Conservation (phyloP, 2,888 invertebrate species). For the Anthoptus insignis region DNA sequence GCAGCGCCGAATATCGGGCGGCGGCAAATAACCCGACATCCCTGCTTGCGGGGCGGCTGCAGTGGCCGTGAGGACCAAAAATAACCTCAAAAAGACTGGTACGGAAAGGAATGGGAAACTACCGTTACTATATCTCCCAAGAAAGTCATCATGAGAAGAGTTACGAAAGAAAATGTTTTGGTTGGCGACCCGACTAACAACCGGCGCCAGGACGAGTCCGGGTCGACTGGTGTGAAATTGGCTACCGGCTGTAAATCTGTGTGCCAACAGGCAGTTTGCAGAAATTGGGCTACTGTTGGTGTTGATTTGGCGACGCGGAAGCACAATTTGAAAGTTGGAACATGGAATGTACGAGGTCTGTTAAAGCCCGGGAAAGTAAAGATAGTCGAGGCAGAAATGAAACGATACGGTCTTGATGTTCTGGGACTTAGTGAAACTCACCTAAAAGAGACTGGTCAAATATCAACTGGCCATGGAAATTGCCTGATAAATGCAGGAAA, state of each 20-base stretch:
- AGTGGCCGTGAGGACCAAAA: conserved; percentile 20
- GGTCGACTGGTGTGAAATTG: conserved; percentile 34
- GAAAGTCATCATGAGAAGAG: conserved; percentile 24
- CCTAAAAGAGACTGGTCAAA: neutral
- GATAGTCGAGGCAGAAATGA: conserved; percentile 11
- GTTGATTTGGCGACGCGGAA: neutral
- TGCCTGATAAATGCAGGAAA: neutral
- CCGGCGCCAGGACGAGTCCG: conserved; percentile 30
- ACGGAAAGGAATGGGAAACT: conserved; percentile 27
- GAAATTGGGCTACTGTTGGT: too few species aligned
- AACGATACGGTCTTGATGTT: conserved; percentile 1
- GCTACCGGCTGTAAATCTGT: conserved; percentile 22
- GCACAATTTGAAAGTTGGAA: neutral
- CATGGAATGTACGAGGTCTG: conserved; percentile 13
- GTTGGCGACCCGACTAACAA: conserved; percentile 2
- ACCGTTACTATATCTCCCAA: conserved; percentile 19
- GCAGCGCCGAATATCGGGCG: neutral
- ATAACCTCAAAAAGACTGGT: conserved; percentile 11
- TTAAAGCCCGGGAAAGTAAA: neutral
- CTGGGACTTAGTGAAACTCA: conserved; percentile 8
- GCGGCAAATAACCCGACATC: neutral
- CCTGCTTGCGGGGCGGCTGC: neutral
- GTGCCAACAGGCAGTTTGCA: neutral
- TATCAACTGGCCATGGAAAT: neutral
- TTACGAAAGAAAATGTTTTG: neutral